phyloP scores from a whole-genome alignment of 2,113 vertebrate genomes.

The Xenus cinereus region DNA sequence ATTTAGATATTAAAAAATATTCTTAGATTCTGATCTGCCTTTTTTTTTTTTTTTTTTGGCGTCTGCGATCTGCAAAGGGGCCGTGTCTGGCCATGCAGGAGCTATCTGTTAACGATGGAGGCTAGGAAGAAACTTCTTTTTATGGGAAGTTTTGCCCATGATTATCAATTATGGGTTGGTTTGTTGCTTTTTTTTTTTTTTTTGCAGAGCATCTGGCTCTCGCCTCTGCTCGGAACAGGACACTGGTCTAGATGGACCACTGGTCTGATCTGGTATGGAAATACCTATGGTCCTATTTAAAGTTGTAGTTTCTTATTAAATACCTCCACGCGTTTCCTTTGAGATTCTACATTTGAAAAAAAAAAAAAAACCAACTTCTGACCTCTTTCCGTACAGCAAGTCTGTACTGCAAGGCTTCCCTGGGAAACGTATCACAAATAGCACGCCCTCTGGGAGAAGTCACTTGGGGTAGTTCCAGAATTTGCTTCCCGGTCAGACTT shows the following conservation, averaged over 20 bases:
- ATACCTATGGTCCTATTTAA: neutral
- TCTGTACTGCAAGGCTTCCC: neutral
- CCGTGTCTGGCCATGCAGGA: neutral
- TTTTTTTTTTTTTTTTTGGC: too few species aligned
- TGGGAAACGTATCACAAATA: rapidly evolving
- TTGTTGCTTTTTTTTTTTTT: neutral
- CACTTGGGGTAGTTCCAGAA: neutral
- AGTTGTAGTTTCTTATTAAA: neutral
- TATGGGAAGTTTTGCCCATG: neutral
- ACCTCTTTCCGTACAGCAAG: neutral
- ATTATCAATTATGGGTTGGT: neutral
- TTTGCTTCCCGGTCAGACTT: neutral
- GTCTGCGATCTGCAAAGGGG: neutral
- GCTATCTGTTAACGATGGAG: neutral
- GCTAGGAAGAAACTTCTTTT: neutral
- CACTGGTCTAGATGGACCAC: neutral
- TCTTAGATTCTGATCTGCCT: neutral
- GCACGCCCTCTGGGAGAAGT: neutral
- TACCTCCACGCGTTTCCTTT: neutral
- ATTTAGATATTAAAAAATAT: neutral
- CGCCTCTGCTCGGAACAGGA: neutral
- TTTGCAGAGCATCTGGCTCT: neutral
- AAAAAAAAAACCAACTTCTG: neutral
- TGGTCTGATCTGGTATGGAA: neutral
- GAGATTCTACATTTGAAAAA: neutral